Evolutionary conservation across 2,113 vertebrate species (phyloP), one percentile per base, ranked within the genome.

Genomic region (Baryphthengus martii): DNA sequence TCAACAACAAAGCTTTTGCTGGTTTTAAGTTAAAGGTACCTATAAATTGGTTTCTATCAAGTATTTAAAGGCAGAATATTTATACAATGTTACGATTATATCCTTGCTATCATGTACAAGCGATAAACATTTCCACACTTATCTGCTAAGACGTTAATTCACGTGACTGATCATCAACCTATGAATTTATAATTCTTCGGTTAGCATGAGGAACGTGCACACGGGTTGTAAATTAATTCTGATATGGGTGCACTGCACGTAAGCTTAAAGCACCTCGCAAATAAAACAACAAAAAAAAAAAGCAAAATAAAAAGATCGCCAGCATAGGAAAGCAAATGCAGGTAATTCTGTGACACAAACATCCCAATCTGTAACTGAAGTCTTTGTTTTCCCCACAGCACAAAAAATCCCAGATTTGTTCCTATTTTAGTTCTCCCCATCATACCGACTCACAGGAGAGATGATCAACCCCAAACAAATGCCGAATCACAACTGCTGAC

Each of bases 61-160:
- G 33, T 56, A 66, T 35, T 76, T 50, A 72, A 35, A 1, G 3
- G 33, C 26, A 67, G 16, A 55, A 4, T 29, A 62, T 45, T 31
- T 37, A 31, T 7, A 42, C 4, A 75, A 20, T 20, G 61, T n/a
- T 50, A 55, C 0, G 0, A n/a, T n/a, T 12, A 9, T 19, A 33
- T 17, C 35, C 52, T 68, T 59, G 26, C 65, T 44, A 37, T 6
- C 6, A 5, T 33, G 6, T 40, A 25, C 26, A 52, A 28, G 28
- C 16, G 25, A 18, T 3, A 42, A 83, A 42, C 28, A 31, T 26
- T 67, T 28, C 28, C 45, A 78, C 4, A 14, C 5, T 23, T 19
- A 74, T 3, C 24, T 62, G 47, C 17, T 58, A 47, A 31, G 50
- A 25, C 25, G 26, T 37, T n/a, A 31, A 67, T 39, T 52, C 6